Evolutionary conservation across 2,113 vertebrate genomes (phyloP), one percentile per base, ranked within the genome.

Genomic region (Scolopax mira): DNA sequence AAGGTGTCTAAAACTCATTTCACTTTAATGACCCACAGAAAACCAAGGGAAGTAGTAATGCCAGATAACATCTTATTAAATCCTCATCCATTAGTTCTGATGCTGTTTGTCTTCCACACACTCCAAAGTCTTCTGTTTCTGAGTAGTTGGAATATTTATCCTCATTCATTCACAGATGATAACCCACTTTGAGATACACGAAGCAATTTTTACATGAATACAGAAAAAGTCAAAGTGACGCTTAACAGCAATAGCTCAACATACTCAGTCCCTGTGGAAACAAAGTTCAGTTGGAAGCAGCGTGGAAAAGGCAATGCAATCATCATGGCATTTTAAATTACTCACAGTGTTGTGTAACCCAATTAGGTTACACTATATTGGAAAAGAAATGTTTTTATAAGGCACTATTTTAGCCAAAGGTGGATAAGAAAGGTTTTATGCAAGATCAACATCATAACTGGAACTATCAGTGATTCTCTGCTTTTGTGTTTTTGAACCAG

Each of bases 401-500:
- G 39, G 18, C 31, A 46, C 6, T 72, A 30, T 46, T 96, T 91
- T 55, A 75, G 46, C 46, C 18, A 74, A 58, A 84, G 49, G 31
- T 75, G 37, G 35, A 41, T 58, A 65, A 73, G 75, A 79, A 60
- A 58, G 27, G 19, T 48, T 60, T 87, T 83, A 74, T 39, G n/a
- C 28, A 91, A 89, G 73, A 91, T 90, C 64, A 92, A 80, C 79
- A 80, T 65, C 73, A 44, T 41, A 83, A 58, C 17, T 71, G 55
- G 42, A 93, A 80, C 33, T 51, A 82, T 44, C 70, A 79, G 55
- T 54, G 58, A 79, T 78, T 80, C 41, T 74, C 64, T 90, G n/a
- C 21, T 87, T 78, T 82, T 91, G 23, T 58, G 80, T 48, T 95
- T 96, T 94, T 85, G 57, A 94, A 97, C 8, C 11, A 88, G 52